A percentile compares a stretch with the other conserved stretches of the same genome.
phyloP scores from a whole-genome alignment of 2,888 invertebrate species.

The Arenicola marina region DNA sequence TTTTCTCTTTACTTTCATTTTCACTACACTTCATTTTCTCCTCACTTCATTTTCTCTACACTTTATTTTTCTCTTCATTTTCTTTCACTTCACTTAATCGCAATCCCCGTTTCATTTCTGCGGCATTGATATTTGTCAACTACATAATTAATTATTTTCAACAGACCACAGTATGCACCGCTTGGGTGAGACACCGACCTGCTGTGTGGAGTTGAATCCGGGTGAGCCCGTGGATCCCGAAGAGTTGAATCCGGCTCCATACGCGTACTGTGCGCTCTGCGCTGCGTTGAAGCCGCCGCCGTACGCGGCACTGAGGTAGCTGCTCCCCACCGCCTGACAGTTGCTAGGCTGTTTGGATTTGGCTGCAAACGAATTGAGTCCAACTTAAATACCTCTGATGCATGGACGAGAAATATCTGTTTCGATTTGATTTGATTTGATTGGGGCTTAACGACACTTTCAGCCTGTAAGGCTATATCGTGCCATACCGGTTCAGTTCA shows the following conservation, averaged over 20 bases:
- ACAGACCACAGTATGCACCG: not conserved
- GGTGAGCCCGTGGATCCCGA: conserved; percentile 11
- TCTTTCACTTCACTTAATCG: too few relatives aligned
- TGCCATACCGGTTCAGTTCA: too few relatives aligned
- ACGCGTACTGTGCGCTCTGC: conserved; percentile 3
- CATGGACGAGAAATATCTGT: too few relatives aligned
- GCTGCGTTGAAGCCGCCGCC: conserved; percentile 22
- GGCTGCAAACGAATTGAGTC: conserved; percentile 23
- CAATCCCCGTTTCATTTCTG: too few relatives aligned
- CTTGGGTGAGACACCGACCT: not conserved
- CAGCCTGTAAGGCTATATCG: too few relatives aligned
- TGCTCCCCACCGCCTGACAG: conserved; percentile 22
- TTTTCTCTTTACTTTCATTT: too few relatives aligned
- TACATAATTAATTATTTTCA: not conserved
- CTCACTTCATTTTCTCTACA: too few relatives aligned
- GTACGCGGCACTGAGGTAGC: conserved; percentile 25
- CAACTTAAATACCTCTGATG: too few relatives aligned
- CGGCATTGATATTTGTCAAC: not conserved
- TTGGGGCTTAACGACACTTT: too few relatives aligned
- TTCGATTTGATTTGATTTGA: too few relatives aligned
- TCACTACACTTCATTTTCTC: too few relatives aligned
- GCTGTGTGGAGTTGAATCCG: conserved; percentile 11
- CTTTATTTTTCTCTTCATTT: too few relatives aligned
- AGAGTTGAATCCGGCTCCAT: conserved; percentile 24
- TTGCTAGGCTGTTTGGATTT: conserved; percentile 26